Evolutionary conservation across 2,888 invertebrate species (phyloP), one percentile per base, ranked within the genome.

Genomic region (Orthosia gothica): DNA sequence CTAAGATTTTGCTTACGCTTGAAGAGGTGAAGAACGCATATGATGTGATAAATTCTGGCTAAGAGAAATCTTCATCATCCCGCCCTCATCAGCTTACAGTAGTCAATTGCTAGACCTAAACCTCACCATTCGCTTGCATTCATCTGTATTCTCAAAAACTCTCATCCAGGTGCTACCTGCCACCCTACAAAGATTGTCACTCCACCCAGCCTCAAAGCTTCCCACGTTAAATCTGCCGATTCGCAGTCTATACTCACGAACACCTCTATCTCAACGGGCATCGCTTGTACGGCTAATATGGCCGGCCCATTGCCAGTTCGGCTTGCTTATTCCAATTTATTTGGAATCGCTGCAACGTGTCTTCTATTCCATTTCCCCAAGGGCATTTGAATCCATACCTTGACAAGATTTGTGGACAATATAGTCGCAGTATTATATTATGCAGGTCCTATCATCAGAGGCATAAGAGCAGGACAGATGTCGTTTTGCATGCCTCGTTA

Each of bases 401-500:
- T 45, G 23, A 49, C 5, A 20, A 15, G 1, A 20, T 26, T 55
- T 7, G 4, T n/a, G 12, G 9, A 49, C 49, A 40, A 68, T 32
- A 57, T 20, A 67, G 18, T 32, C 18, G 49, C n/a, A 45, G 12
- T 71, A 68, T 9, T 7, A 26, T 26, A 3, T 26, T 3, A 4
- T 26, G 3, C 4, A 26, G 26, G 3, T 26, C 26, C 26, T 26
- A 2, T 32, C 3, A 32, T 47, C 50, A 62, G 15, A 15, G 45
- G 15, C 54, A n/a, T 40, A 23, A 71, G 50, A 45, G 12, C 45
- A 54, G 49, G 75, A 59, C 54, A 64, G 45, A 55, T 45, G 67
- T 61, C 40, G 32, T 52, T 62, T 66, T 52, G 62, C 54, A 59
- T 20, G 62, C 40, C 49, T 78, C 79, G 62, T 78, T 78, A 79